phyloP scores from a whole-genome alignment of 2,113 vertebrate species.

The Nyctereutes procyonoides region DNA sequence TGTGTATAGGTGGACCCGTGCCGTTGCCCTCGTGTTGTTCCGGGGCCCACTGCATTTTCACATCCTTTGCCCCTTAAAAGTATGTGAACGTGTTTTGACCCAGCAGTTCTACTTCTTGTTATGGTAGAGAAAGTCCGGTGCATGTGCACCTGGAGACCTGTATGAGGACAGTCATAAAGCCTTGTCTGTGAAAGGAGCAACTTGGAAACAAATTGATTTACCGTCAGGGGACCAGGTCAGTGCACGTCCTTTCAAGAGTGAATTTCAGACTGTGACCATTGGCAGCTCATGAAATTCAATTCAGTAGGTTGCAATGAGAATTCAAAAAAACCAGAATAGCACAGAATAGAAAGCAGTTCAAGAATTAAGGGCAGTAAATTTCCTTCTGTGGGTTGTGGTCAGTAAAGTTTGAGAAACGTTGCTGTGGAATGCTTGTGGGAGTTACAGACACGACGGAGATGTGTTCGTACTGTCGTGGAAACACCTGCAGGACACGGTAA shows the following conservation, averaged over 20 bases:
- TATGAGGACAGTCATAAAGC: background rate
- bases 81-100: background rate
- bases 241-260: background rate
- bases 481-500: background rate
- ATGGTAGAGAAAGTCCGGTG: background rate
- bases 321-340: background rate
- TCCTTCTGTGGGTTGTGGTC: background rate
- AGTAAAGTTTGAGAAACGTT: background rate
- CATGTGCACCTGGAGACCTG: background rate
- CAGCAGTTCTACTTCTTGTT: background rate
- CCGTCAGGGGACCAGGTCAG: background rate
- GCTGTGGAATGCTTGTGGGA: background rate
- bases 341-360: background rate
- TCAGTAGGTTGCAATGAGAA: background rate
- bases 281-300: conserved; percentile 3
- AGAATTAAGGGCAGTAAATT: background rate
- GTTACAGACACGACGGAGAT: background rate
- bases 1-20: background rate
- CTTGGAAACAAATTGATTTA: background rate
- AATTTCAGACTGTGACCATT: background rate
- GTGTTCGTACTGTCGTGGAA: background rate
- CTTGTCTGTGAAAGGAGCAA: background rate
- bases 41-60: background rate
- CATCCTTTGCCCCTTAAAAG: background rate
- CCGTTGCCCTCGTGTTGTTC: background rate